Conservation (phyloP, 1,140 invertebrate species). For the Bursaphelenchus mucronatus region DNA sequence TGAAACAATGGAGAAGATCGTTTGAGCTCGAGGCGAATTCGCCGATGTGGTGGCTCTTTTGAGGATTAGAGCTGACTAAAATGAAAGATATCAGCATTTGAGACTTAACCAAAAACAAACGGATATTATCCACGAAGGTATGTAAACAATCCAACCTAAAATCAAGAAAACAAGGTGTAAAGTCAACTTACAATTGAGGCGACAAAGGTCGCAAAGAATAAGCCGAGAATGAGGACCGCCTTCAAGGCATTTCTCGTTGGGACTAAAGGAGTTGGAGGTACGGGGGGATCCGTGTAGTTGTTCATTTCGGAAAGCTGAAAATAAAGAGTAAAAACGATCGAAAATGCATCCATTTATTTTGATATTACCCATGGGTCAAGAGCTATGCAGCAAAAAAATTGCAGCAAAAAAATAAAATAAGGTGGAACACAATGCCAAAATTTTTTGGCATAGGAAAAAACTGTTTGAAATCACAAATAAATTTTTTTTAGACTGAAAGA, state of each 20-base stretch:
- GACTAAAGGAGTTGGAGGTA: constrained; percentile 7
- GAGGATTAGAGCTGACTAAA: constrained; percentile 32
- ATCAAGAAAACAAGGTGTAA: constrained; percentile 13
- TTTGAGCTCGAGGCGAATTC: constrained; percentile 8
- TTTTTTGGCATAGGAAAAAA: too few relatives aligned
- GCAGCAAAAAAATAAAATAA: too few relatives aligned
- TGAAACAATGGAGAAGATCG: constrained; percentile 41
- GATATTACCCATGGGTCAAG: too few relatives aligned
- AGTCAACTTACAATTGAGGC: constrained; percentile 45
- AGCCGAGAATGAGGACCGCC: constrained; percentile 41
- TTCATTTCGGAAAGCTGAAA: neutral
- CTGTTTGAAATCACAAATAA: too few relatives aligned
- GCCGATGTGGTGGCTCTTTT: constrained; percentile 21
- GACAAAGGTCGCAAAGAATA: constrained; percentile 53
- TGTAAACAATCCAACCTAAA: neutral
- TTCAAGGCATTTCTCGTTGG: constrained; percentile 44
- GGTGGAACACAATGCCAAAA: too few relatives aligned
- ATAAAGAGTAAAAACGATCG: too few relatives aligned
- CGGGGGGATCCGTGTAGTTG: neutral
- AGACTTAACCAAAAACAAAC: neutral
- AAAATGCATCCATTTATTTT: too few relatives aligned
- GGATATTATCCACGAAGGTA: neutral
- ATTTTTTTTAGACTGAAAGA: too few relatives aligned
- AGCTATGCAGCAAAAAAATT: too few relatives aligned
- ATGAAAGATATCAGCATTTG: neutral